phyloP scores from a whole-genome alignment of 2,888 invertebrate genomes.

The Hirtodrosophila cameraria region DNA sequence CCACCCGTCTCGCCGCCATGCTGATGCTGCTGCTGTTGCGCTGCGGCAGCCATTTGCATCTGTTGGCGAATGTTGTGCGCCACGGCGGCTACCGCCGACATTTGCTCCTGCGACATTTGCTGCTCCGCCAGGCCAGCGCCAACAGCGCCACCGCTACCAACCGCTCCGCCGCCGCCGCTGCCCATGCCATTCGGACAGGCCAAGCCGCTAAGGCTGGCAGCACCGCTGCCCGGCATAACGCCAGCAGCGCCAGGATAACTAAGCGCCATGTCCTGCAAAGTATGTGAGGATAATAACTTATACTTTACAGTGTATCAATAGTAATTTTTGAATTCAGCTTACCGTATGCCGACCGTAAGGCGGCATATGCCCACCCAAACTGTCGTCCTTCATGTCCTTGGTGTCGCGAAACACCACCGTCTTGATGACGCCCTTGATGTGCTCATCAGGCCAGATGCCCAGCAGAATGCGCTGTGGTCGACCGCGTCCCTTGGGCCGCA shows the following conservation, averaged over 20 bases:
- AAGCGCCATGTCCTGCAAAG: slow-evolving; percentile 87
- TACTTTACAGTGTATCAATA: no score
- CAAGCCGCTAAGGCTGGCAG: slow-evolving; percentile 49
- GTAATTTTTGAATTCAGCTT: slow-evolving; percentile 56
- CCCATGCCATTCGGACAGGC: slow-evolving; percentile 73
- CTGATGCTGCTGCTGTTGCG: slow-evolving; percentile 83
- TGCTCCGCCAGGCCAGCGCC: slow-evolving; percentile 84
- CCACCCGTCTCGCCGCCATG: slow-evolving; percentile 74
- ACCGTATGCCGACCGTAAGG: slow-evolving; percentile 87
- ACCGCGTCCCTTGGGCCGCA: slow-evolving; percentile 95
- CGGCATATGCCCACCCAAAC: slow-evolving; percentile 84
- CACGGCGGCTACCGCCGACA: slow-evolving; percentile 93
- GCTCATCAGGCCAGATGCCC: slow-evolving; percentile 97
- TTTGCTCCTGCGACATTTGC: slow-evolving; percentile 88
- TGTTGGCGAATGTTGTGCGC: slow-evolving; percentile 94
- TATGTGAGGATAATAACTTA: slow-evolving; percentile 18
- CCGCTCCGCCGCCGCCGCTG: slow-evolving; percentile 29
- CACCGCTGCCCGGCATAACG: slow-evolving; percentile 42
- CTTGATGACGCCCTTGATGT: slow-evolving; percentile 95
- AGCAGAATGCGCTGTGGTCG: slow-evolving; percentile 95
- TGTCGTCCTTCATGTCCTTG: slow-evolving; percentile 90
- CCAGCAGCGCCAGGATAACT: slow-evolving; percentile 86
- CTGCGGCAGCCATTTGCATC: slow-evolving; percentile 89
- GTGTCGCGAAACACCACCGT: slow-evolving; percentile 96
- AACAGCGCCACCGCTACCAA: slow-evolving; percentile 79